Conservation (phyloP, 2,113 vertebrate genomes). For the Cygnus atratus region DNA sequence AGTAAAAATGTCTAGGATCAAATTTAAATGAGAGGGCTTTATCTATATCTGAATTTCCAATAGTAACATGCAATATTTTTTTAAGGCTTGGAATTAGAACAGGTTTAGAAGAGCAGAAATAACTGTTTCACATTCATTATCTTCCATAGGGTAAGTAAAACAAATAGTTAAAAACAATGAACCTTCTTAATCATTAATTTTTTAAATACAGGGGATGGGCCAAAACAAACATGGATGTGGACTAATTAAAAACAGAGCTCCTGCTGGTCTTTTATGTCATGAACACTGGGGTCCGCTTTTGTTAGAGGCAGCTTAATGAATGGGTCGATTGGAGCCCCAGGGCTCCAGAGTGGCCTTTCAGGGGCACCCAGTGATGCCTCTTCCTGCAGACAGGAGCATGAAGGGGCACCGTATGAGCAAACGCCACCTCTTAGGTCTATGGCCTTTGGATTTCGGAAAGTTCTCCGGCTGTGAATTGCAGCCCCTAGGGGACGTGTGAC, state of each 20-base stretch:
- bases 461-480: background rate
- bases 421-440: background rate
- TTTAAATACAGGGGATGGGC: background rate
- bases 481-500: background rate
- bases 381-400: background rate
- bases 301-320: background rate
- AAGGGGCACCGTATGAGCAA: fast-evolving
- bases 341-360: fast-evolving
- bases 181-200: background rate
- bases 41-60: background rate
- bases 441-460: background rate
- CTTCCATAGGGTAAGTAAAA: background rate
- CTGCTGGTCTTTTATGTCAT: background rate
- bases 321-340: background rate
- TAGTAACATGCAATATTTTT: background rate
- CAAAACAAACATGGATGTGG: background rate
- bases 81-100: background rate
- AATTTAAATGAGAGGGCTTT: background rate
- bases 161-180: background rate
- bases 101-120: background rate
- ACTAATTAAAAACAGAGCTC: background rate
- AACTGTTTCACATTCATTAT: background rate
- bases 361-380: background rate
- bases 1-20: background rate
- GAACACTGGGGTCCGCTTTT: background rate